phyloP scores from a whole-genome alignment of 2,113 vertebrate species.

The Lycaon pictus region DNA sequence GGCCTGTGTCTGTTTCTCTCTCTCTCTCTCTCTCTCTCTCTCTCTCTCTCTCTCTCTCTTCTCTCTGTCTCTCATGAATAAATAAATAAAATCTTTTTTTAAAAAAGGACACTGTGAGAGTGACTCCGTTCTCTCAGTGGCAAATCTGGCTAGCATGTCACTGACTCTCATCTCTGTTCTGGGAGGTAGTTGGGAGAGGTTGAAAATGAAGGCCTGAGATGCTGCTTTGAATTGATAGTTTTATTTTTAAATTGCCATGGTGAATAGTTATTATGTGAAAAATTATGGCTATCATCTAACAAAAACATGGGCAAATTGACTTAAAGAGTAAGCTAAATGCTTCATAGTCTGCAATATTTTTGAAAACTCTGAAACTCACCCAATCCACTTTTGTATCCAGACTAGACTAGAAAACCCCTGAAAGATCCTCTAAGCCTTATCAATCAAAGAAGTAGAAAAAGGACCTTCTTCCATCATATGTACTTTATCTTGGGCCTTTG shows the following conservation, averaged over 20 bases:
- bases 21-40: too few relatives aligned
- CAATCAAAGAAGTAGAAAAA: background rate
- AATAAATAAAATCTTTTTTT: too few relatives aligned
- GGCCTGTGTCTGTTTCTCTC: too few relatives aligned
- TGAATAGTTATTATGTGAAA: background rate
- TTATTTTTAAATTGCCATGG: conserved; percentile 24
- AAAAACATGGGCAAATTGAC: background rate
- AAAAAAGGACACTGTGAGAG: background rate
- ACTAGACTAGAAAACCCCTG: background rate
- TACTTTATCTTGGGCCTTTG: background rate
- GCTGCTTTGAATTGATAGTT: background rate
- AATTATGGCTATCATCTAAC: background rate
- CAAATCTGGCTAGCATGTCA: background rate
- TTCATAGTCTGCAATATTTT: background rate
- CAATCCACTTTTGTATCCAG: background rate
- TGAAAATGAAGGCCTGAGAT: background rate
- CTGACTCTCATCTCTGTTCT: background rate
- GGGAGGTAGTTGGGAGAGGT: background rate
- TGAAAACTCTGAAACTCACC: background rate
- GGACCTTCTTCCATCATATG: background rate
- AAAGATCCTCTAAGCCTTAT: background rate
- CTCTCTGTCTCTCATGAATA: too few relatives aligned
- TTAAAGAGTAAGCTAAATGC: background rate
- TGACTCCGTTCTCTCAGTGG: background rate
- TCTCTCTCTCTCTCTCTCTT: too few relatives aligned